These are phyloP conservation scores for Euplexia lucipara DNA, from an alignment of 2,888 invertebrate species.

Conservation along the genomic window DNA sequence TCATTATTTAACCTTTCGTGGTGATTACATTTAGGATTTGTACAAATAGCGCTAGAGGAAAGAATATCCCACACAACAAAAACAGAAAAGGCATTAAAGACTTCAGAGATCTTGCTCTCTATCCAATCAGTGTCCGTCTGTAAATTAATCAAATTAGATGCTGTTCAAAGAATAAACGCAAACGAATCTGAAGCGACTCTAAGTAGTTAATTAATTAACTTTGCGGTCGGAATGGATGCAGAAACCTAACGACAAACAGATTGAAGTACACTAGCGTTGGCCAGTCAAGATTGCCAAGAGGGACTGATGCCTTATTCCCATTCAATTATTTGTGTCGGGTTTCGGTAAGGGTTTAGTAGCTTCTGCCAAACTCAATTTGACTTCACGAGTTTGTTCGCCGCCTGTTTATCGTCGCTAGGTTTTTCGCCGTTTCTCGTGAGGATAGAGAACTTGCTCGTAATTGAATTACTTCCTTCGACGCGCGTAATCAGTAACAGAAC, in stretches of 20 bases:
- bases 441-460: slow-evolving; percentile 30
- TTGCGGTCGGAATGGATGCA: slow-evolving; percentile 14
- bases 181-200: slow-evolving; percentile 21
- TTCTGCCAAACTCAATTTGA: slow-evolving; percentile 52
- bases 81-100: neutral
- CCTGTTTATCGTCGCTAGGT: slow-evolving; percentile 24
- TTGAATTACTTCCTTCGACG: slow-evolving; percentile 36
- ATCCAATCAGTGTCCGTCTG: slow-evolving; percentile 18
- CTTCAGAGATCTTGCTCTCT: neutral
- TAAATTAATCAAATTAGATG: slow-evolving; percentile 34
- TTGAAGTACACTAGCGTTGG: slow-evolving; percentile 2
- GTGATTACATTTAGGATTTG: neutral
- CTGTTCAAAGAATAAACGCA: slow-evolving; percentile 16
- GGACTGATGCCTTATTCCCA: slow-evolving; percentile 10
- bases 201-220: slow-evolving; percentile 35
- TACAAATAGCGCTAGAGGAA: neutral
- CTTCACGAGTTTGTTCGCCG: slow-evolving; percentile 47
- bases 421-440: slow-evolving; percentile 32
- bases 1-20: neutral
- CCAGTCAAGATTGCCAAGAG: slow-evolving; percentile 19
- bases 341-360: slow-evolving; percentile 29
- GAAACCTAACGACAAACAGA: slow-evolving; percentile 17
- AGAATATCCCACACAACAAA: neutral
- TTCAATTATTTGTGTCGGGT: slow-evolving; percentile 31
- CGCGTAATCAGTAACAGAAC: slow-evolving; percentile 30